Percentiles rank a stretch among this genome's conserved stretches.
These are phyloP conservation scores for Sigmodon hispidus DNA, from an alignment of 2,113 vertebrate species.

Conservation along the genomic window DNA sequence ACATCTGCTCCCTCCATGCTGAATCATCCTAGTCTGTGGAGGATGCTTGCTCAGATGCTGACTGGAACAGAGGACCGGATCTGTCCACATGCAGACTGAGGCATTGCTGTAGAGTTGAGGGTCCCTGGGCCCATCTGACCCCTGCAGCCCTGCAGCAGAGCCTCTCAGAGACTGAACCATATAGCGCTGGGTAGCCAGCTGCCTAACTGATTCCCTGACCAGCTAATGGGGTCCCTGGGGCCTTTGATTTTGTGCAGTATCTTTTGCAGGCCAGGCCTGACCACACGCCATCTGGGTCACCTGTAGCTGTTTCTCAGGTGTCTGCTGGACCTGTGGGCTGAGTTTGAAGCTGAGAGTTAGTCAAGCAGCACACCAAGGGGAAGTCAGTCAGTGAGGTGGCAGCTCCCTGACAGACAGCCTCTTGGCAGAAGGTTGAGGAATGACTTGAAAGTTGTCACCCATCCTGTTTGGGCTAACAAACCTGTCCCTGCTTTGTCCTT, in stretches of 20 bases:
- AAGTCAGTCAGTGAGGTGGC: background rate
- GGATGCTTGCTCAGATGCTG: constrained; percentile 17
- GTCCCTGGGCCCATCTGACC: background rate
- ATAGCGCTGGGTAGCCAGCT: background rate
- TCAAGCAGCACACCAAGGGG: constrained; percentile 28
- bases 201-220: background rate
- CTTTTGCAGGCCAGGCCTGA: background rate
- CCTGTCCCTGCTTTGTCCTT: constrained; percentile 44
- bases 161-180: background rate
- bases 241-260: background rate
- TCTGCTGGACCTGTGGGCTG: background rate
- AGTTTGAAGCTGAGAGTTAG: background rate
- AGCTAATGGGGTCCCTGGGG: background rate
- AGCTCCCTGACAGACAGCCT: background rate
- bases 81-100: background rate
- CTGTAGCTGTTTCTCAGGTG: constrained; percentile 44
- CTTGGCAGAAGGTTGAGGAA: constrained; percentile 1
- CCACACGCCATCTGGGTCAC: constrained; percentile 20
- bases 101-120: background rate
- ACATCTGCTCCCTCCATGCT: constrained; percentile 42
- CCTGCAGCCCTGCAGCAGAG: background rate
- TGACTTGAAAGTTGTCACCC: background rate
- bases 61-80: background rate
- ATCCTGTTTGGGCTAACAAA: constrained; percentile 47
- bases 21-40: constrained; percentile 28